A percentile compares a stretch with the other conserved stretches of the same genome.
Evolutionary conservation across 2,797 vertebrate genomes (phyloP).

Genomic region (Argentina silus): DNA sequence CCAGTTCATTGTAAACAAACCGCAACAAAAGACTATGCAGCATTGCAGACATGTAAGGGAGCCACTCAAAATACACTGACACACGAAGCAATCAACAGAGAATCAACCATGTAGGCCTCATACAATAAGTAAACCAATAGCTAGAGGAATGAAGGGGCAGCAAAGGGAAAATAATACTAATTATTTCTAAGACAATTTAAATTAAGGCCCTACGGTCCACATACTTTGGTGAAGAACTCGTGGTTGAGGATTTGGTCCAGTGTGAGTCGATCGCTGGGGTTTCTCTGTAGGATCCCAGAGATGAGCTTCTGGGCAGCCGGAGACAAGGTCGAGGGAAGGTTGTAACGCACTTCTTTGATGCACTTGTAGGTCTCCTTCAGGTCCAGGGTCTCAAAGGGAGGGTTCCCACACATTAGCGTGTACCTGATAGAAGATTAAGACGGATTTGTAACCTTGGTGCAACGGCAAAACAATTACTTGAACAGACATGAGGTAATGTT

Average conservation of each 20-base stretch:
- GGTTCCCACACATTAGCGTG: constrained; percentile 93
- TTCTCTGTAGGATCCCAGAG: constrained; percentile 86
- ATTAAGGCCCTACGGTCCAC: constrained; percentile 20
- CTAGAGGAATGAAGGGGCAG: background rate
- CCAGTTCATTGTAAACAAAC: background rate
- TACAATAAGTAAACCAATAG: background rate
- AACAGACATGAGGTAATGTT: no score
- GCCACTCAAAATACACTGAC: background rate
- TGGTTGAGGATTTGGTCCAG: constrained; percentile 95
- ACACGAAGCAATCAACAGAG: background rate
- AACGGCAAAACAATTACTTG: no score
- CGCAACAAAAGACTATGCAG: background rate
- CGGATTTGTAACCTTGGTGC: background rate
- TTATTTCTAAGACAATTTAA: no score
- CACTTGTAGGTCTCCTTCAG: constrained; percentile 98
- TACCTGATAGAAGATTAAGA: constrained; percentile 79
- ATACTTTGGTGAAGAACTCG: constrained; percentile 95
- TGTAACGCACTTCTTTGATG: constrained; percentile 95
- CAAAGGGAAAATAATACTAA: background rate
- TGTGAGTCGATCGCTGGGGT: constrained; percentile 87
- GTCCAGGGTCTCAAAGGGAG: constrained; percentile 96
- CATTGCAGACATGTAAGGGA: background rate
- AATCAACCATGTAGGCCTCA: background rate
- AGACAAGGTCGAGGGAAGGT: constrained; percentile 86
- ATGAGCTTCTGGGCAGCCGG: constrained; percentile 91